These are phyloP conservation scores for Agapornis canus DNA, from an alignment of 2,797 vertebrate species.

Conservation along the genomic window DNA sequence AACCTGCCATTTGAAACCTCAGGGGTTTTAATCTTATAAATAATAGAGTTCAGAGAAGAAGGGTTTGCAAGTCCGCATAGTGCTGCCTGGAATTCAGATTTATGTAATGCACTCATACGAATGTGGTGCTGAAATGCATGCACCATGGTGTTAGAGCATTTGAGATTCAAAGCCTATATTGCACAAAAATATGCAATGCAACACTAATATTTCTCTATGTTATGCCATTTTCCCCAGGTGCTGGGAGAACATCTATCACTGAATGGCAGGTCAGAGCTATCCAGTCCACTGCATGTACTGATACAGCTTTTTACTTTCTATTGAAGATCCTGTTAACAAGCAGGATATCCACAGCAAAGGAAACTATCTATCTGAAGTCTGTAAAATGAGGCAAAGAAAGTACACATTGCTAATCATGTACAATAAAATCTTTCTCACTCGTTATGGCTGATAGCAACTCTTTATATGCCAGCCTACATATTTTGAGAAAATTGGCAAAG, in stretches of 20 bases:
- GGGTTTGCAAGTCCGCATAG: constrained; percentile 46
- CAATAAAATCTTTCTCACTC: neutral
- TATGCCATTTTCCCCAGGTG: constrained; percentile 49
- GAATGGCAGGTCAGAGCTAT: constrained; percentile 39
- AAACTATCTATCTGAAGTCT: neutral
- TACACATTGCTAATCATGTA: neutral
- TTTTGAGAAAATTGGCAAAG: constrained; percentile 16
- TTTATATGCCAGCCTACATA: neutral
- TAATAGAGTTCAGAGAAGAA: constrained; percentile 65
- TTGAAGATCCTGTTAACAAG: constrained; percentile 6
- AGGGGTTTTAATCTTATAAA: constrained; percentile 68
- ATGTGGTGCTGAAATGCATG: constrained; percentile 29
- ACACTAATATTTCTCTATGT: constrained; percentile 55
- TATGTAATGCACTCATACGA: constrained; percentile 42
- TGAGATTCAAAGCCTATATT: constrained; percentile 39
- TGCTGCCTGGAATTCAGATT: constrained; percentile 72
- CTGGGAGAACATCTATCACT: constrained; percentile 53
- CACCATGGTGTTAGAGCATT: neutral
- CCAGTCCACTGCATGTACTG: constrained; percentile 19
- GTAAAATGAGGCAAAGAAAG: neutral
- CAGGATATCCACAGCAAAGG: neutral
- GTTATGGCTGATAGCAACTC: neutral
- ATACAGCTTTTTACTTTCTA: neutral
- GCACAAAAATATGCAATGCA: constrained; percentile 57
- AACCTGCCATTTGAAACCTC: constrained; percentile 72